Evolutionary conservation across 2,113 vertebrate genomes (phyloP).

Genomic region (Gyps fulvus): DNA sequence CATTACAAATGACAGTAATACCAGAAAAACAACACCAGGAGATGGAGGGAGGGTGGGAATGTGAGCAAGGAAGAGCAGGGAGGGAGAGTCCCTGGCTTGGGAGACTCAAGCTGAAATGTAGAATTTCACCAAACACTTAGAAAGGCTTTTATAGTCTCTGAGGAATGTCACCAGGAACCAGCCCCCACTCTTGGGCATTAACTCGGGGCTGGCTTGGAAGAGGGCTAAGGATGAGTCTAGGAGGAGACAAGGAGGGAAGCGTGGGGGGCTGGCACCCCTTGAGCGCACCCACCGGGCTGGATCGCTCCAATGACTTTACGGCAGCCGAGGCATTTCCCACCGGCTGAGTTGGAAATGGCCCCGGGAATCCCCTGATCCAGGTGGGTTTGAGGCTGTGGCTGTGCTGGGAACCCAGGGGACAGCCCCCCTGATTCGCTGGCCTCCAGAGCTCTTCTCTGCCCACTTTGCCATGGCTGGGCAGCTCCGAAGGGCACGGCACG

Average conservation of each 20-base stretch:
- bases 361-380: not conserved
- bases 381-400: not conserved
- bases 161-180: not conserved
- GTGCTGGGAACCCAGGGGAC: not conserved
- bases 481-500: fast-evolving
- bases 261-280: not conserved
- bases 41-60: not conserved
- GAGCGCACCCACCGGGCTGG: fast-evolving
- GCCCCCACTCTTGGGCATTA: not conserved
- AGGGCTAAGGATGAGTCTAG: not conserved
- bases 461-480: fast-evolving
- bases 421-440: fast-evolving
- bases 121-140: not conserved
- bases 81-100: not conserved
- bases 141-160: not conserved
- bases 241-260: not conserved
- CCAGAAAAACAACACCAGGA: not conserved
- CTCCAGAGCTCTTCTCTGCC: not conserved
- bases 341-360: not conserved
- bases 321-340: not conserved
- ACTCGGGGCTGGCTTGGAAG: not conserved
- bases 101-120: not conserved
- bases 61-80: not conserved
- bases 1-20: not conserved
- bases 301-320: fast-evolving